Percentiles rank a stretch among this genome's conserved stretches.
These are phyloP conservation scores for Amblyraja radiata DNA, from an alignment of 2,797 vertebrate species.

Conservation along the genomic window DNA sequence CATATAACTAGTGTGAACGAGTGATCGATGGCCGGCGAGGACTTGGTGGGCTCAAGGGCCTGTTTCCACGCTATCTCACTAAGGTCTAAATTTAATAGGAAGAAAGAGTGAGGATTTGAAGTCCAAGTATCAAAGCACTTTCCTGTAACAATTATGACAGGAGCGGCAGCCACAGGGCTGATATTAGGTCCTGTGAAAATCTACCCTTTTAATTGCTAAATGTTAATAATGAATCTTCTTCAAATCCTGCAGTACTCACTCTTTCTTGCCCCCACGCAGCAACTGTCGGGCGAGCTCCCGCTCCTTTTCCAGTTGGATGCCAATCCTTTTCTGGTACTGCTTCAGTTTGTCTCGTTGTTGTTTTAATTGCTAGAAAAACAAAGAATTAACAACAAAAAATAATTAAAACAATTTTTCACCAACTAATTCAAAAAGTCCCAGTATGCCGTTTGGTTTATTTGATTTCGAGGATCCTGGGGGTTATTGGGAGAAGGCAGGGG, in stretches of 20 bases:
- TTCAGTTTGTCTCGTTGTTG: slow-evolving; percentile 85
- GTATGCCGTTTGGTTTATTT: not conserved
- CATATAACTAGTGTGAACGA: no score
- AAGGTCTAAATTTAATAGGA: not conserved
- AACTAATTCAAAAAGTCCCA: not conserved
- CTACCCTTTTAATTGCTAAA: not conserved
- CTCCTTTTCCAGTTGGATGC: slow-evolving; percentile 70
- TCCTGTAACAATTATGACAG: not conserved
- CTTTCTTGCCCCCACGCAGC: slow-evolving; percentile 74
- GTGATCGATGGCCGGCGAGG: no score
- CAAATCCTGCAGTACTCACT: slow-evolving; percentile 60
- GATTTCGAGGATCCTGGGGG: not conserved
- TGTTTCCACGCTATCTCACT: no score
- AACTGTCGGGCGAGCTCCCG: slow-evolving; percentile 70
- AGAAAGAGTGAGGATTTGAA: not conserved
- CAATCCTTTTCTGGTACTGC: slow-evolving; percentile 78
- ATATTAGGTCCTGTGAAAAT: not conserved
- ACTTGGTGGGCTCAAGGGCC: no score
- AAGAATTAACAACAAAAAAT: not conserved
- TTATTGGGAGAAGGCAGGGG: no score
- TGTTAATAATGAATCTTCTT: not conserved
- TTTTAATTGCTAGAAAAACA: slow-evolving; percentile 74
- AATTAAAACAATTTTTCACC: not conserved
- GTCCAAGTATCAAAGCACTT: not conserved
- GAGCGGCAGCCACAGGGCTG: not conserved